Evolutionary conservation across 2,888 invertebrate species (phyloP).

Genomic region (Cheilosia variabilis): DNA sequence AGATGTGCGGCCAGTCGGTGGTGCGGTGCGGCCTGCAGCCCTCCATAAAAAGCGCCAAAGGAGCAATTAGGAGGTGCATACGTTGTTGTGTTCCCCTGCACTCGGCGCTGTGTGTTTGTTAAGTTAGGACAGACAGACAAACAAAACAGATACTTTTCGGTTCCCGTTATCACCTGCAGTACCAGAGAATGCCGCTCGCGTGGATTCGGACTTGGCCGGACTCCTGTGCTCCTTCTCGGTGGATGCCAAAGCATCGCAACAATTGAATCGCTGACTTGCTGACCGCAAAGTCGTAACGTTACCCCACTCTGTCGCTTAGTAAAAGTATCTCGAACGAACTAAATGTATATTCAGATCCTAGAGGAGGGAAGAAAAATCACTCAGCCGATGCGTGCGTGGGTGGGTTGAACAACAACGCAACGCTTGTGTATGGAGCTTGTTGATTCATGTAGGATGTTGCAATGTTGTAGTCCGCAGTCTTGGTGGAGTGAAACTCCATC

Average conservation of each 20-base stretch:
- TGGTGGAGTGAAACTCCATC: background rate
- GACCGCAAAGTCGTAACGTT: constrained; percentile 59
- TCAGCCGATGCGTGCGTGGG: constrained; percentile 74
- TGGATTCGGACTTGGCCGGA: background rate
- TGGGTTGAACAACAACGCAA: constrained; percentile 72
- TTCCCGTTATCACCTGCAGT: constrained; percentile 76
- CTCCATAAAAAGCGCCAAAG: constrained; percentile 77
- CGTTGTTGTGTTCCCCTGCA: constrained; percentile 81
- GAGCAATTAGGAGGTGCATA: constrained; percentile 84
- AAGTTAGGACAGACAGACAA: constrained; percentile 53
- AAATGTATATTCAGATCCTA: constrained; percentile 42
- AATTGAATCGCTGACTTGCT: constrained; percentile 71
- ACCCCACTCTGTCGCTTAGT: constrained; percentile 15
- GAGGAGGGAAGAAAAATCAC: constrained; percentile 69
- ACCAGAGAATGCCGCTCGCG: constrained; percentile 29
- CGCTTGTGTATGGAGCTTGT: constrained; percentile 57
- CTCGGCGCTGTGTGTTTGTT: constrained; percentile 52
- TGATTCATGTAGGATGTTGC: constrained; percentile 75
- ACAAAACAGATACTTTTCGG: constrained; percentile 61
- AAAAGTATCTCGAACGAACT: constrained; percentile 23
- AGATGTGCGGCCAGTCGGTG: constrained; percentile 34
- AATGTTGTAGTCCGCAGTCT: constrained; percentile 49
- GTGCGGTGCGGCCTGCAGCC: constrained; percentile 11
- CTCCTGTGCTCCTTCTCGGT: constrained; percentile 29
- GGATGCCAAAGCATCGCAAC: constrained; percentile 44